phyloP scores from a whole-genome alignment of 2,113 vertebrate species.

The Peromyscus polionotus region DNA sequence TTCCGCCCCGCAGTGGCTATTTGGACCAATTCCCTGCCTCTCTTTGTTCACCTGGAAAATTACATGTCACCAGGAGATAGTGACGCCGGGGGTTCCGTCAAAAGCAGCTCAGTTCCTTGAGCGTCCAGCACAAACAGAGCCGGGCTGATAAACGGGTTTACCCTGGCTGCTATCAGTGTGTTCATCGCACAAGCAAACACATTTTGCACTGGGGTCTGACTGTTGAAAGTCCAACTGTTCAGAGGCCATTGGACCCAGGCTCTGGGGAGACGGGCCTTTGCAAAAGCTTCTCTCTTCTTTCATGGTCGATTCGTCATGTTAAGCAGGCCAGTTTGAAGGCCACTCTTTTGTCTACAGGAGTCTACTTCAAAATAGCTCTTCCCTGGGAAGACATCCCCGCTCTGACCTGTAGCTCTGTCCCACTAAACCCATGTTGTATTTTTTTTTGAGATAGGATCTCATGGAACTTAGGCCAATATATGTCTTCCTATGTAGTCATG shows the following conservation, averaged over 20 bases:
- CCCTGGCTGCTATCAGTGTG: slow-evolving; percentile 56
- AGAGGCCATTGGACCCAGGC: slow-evolving; percentile 72
- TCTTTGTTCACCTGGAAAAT: slow-evolving; percentile 80
- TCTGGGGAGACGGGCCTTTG: slow-evolving; percentile 77
- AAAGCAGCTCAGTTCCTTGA: background rate
- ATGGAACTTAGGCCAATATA: background rate
- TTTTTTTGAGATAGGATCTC: background rate
- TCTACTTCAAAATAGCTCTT: slow-evolving; percentile 73
- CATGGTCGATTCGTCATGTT: slow-evolving; percentile 59
- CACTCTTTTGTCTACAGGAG: slow-evolving; percentile 76
- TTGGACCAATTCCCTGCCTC: slow-evolving; percentile 72
- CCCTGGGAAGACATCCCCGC: slow-evolving; percentile 53
- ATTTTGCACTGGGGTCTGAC: slow-evolving; percentile 56
- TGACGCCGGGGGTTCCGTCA: slow-evolving; percentile 36
- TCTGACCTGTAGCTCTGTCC: slow-evolving; percentile 66
- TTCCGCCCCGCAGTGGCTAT: slow-evolving; percentile 73
- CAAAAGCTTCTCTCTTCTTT: slow-evolving; percentile 63
- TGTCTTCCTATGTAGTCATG: background rate
- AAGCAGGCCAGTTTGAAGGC: slow-evolving; percentile 69
- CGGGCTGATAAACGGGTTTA: slow-evolving; percentile 13
- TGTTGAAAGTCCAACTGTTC: slow-evolving; percentile 74
- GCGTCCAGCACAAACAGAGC: slow-evolving; percentile 63
- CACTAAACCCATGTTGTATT: slow-evolving; percentile 10
- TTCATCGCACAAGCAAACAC: slow-evolving; percentile 75
- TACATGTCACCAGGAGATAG: slow-evolving; percentile 68